Evolutionary conservation across 2,113 vertebrate species (phyloP), one percentile per base, ranked within the genome.

Genomic region (Clarias gariepinus): DNA sequence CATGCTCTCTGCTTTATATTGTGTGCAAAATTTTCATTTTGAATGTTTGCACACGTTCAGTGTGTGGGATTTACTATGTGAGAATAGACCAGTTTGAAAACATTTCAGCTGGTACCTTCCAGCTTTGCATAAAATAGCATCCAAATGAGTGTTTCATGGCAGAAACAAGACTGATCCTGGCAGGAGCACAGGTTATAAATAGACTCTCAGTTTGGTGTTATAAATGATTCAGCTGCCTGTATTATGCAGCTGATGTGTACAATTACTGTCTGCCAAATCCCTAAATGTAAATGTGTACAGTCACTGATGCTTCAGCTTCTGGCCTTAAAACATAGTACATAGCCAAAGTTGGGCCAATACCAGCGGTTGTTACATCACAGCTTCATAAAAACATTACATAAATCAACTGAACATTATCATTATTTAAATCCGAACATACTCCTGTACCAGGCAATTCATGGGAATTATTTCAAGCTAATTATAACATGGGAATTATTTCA

Each of bases 201-300:
- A 52, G 74, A 83, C 81, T 63, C 5, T 25, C 64, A 3, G 76
- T 78, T 64, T 21, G 64, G 66, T 55, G 36, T 77, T 83, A 66
- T 87, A 33, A 87, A 89, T 89, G 52, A 78, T 87, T 82, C 11
- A 85, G 86, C 57, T 80, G 61, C 23, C 80, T 52, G 63, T 33
- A 69, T 19, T 25, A 30, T 58, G 55, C 21, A 60, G 30, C 71
- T 81, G 76, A 58, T 30, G 19, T 78, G 28, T 13, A 60, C 2
- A 23, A 7, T 53, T 25, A 76, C 23, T 82, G 36, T 47, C 47
- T 47, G 47, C 47, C 47, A 47, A 47, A 47, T 47, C 47, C 47
- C 47, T 47, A 47, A 47, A 47, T 47, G 47, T 47, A 47, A 47
- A 58, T 25, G 19, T 78, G 28, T 13, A 60, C 2, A 30, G 11